A percentile compares a stretch with the other conserved stretches of the same genome.
phyloP scores from a whole-genome alignment of 2,888 invertebrate species.

The Orchesella flavescens region DNA sequence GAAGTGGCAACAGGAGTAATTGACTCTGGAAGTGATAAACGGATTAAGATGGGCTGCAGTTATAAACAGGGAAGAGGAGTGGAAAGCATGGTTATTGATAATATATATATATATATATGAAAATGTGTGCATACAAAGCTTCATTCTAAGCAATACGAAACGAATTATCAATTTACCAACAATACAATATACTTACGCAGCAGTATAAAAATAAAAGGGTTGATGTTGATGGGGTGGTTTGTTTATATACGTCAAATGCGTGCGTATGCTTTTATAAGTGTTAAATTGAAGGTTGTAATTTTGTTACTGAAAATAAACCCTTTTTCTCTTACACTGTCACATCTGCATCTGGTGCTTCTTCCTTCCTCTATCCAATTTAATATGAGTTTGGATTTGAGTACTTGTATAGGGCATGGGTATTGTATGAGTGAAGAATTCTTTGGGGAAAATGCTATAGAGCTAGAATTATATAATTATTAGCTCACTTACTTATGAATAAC shows the following conservation, averaged over 20 bases:
- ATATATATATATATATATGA: conserved; percentile 2
- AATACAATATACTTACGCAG: conserved; percentile 27
- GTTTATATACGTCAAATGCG: not conserved
- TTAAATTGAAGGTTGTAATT: conserved; percentile 23
- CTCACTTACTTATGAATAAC: conserved; percentile 37
- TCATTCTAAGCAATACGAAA: not conserved
- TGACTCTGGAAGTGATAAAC: conserved; percentile 49
- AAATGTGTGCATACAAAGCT: not conserved
- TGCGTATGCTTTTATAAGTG: not conserved
- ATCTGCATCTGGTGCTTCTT: conserved; percentile 6
- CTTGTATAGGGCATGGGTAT: too few species aligned
- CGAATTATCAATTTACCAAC: conserved; percentile 44
- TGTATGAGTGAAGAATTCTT: not conserved
- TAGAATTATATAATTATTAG: conserved; percentile 25
- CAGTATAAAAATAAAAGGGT: conserved; percentile 29
- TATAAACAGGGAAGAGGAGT: conserved; percentile 12
- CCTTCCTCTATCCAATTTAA: not conserved
- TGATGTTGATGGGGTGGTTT: conserved; percentile 17
- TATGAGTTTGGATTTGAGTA: too few species aligned
- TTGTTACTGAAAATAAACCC: conserved; percentile 22
- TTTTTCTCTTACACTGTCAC: not conserved
- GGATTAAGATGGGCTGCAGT: conserved; percentile 27
- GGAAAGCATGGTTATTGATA: not conserved
- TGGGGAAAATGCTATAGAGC: conserved; percentile 3
- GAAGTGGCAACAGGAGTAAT: conserved; percentile 35